Conservation (phyloP, 2,113 vertebrate genomes). For the Syngnathus floridae region DNA sequence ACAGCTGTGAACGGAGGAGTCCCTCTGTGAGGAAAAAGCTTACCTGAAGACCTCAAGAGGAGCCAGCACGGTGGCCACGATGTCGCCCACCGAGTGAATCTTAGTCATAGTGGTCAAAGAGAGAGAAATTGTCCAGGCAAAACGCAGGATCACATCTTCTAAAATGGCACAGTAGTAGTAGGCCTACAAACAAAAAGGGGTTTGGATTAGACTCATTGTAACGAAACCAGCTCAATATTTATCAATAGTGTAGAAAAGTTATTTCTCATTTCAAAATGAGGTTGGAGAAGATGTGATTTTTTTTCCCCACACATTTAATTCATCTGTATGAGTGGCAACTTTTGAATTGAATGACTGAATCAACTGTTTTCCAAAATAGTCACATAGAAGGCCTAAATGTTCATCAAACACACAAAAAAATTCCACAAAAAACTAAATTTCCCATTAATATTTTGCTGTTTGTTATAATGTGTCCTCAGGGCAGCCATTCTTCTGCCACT, state of each 20-base stretch:
- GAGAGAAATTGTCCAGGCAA: constrained; percentile 94
- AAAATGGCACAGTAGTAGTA: constrained; percentile 98
- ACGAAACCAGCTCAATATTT: not conserved
- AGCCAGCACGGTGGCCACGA: constrained; percentile 86
- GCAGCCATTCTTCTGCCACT: too few relatives aligned
- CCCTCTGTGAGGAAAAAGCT: constrained; percentile 19
- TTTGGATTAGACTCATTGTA: not conserved
- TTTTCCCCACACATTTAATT: too few relatives aligned
- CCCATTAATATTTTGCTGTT: too few relatives aligned
- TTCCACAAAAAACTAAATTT: too few relatives aligned
- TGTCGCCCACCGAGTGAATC: constrained; percentile 75
- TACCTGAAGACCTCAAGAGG: constrained; percentile 97
- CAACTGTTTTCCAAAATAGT: too few relatives aligned
- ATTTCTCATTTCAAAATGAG: not conserved
- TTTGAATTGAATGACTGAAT: too few relatives aligned
- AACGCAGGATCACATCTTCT: constrained; percentile 92
- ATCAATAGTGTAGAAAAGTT: not conserved
- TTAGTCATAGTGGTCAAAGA: constrained; percentile 76
- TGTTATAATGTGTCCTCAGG: too few relatives aligned
- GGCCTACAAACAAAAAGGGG: constrained; percentile 69
- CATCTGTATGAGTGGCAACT: too few relatives aligned
- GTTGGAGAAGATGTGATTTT: too few relatives aligned
- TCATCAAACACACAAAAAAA: too few relatives aligned
- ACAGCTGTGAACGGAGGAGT: not conserved
- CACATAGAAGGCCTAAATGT: too few relatives aligned